These are phyloP conservation scores for Spizaetus ornatus DNA, from an alignment of 2,113 vertebrate genomes.

Conservation along the genomic window DNA sequence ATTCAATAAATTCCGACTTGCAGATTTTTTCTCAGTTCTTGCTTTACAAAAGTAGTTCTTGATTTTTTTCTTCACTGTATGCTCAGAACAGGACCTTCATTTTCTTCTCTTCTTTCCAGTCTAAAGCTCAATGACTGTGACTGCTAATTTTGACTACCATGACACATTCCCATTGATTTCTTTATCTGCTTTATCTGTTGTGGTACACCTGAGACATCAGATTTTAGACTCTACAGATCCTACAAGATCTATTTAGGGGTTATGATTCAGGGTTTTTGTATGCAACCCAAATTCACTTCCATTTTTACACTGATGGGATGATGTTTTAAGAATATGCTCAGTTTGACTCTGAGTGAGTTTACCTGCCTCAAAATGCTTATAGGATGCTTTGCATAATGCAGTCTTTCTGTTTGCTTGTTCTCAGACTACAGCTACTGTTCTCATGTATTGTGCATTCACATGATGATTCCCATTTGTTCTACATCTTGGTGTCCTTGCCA, in stretches of 20 bases:
- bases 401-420: background rate
- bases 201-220: background rate
- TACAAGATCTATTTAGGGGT: background rate
- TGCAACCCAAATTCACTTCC: background rate
- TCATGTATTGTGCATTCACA: background rate
- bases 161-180: background rate
- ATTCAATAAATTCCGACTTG: background rate
- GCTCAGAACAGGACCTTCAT: background rate
- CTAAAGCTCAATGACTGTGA: background rate
- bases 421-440: background rate
- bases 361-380: background rate
- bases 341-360: background rate
- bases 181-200: background rate
- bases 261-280: background rate
- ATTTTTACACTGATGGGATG: background rate
- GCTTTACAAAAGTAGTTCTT: background rate
- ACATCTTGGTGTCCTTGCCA: background rate
- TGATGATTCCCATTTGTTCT: background rate
- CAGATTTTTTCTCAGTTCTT: background rate
- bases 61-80: background rate
- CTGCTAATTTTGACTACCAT: background rate
- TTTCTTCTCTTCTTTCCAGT: background rate
- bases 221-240: background rate
- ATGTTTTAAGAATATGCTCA: background rate
- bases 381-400: background rate